Evolutionary conservation across 2,797 vertebrate species (phyloP).

Genomic region (Malacoctenus gilli): DNA sequence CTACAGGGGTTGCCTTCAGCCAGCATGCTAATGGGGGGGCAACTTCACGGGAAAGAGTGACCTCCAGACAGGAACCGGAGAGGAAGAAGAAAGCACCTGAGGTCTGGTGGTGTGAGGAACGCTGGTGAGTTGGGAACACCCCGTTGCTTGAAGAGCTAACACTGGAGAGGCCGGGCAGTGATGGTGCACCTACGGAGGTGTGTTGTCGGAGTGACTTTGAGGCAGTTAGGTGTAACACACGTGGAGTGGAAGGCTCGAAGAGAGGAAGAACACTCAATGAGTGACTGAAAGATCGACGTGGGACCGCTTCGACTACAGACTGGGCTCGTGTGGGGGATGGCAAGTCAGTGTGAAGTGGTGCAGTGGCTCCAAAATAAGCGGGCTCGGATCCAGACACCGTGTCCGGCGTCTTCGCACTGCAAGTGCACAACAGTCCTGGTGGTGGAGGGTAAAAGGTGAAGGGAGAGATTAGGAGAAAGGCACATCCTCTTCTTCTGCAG

Average conservation of each 20-base stretch:
- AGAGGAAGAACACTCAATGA: too few species aligned
- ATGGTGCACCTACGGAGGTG: not conserved
- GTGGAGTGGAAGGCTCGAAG: conserved; percentile 29
- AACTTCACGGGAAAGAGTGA: not conserved
- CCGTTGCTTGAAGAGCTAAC: conserved; percentile 1
- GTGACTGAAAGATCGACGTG: too few species aligned
- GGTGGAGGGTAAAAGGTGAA: conserved; percentile 1
- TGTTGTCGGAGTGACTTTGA: conserved; percentile 14
- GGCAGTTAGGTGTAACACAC: conserved; percentile 23
- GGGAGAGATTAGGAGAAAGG: conserved; percentile 52
- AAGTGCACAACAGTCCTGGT: not conserved
- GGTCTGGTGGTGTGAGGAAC: too few species aligned
- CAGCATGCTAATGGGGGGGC: too few species aligned
- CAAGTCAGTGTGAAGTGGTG: conserved; percentile 3
- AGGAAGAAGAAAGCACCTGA: conserved; percentile 12
- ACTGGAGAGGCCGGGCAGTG: conserved; percentile 7
- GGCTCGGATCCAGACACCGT: too few species aligned
- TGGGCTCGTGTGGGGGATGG: too few species aligned
- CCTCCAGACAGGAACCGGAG: not conserved
- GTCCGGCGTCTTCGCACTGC: not conserved
- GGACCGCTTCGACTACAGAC: too few species aligned
- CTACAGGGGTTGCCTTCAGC: too few species aligned
- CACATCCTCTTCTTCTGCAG: conserved; percentile 64
- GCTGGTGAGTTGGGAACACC: too few species aligned
- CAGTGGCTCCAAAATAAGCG: too few species aligned